Percentiles rank a stretch among this genome's conserved stretches.
Evolutionary conservation across 2,797 vertebrate species (phyloP).

Genomic region (Heterohyrax brucei): DNA sequence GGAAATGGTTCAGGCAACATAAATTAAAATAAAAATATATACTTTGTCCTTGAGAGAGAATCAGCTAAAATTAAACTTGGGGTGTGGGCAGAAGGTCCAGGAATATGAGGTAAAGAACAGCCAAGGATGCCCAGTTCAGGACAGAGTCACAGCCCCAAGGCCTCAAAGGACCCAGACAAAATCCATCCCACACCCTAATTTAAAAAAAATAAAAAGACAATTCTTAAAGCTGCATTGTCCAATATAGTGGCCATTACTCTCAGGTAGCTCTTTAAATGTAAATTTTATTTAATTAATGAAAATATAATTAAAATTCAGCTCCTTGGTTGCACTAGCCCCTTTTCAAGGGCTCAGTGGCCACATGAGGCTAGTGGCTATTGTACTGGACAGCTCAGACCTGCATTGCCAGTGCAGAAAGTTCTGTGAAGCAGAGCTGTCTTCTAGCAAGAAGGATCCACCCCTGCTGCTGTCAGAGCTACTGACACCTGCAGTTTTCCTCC

Average conservation of each 20-base stretch:
- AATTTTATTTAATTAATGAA: not conserved
- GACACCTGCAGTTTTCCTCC: not conserved
- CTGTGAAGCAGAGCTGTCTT: not conserved
- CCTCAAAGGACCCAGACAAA: not conserved
- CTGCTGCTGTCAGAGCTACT: rapidly evolving
- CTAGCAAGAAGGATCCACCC: not conserved
- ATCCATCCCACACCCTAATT: not conserved
- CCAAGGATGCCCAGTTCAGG: not conserved
- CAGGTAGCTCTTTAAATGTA: not conserved
- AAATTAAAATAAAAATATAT: conserved; percentile 88
- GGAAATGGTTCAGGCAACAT: conserved; percentile 87
- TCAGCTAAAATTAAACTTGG: conserved; percentile 75
- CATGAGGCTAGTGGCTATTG: not conserved
- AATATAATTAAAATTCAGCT: not conserved
- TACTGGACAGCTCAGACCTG: not conserved
- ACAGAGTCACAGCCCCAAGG: not conserved
- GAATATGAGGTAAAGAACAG: conserved; percentile 17
- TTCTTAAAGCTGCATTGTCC: not conserved
- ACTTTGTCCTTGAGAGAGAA: conserved; percentile 84
- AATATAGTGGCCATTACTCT: not conserved
- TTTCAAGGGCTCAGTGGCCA: not conserved
- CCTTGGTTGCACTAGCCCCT: not conserved
- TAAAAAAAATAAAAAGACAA: not conserved
- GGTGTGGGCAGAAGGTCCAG: conserved; percentile 69
- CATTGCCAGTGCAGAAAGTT: not conserved